A percentile compares a stretch with the other conserved stretches of the same genome.
Conservation (phyloP, 2,888 invertebrate species). For the Therioaphis trifolii region DNA sequence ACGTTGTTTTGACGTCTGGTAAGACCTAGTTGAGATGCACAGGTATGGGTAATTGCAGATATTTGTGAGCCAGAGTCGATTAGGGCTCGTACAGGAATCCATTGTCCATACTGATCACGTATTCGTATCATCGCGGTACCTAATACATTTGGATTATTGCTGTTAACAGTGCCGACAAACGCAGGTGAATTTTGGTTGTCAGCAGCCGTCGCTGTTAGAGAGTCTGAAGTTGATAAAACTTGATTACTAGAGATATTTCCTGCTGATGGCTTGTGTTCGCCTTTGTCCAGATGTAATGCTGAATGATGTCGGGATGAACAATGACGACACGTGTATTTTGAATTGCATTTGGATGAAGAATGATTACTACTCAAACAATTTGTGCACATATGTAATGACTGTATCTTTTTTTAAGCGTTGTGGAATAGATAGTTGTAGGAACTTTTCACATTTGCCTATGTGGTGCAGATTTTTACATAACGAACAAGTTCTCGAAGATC, state of each 20-base stretch:
- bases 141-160: background rate
- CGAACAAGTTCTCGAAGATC: background rate
- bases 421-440: background rate
- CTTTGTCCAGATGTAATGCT: background rate
- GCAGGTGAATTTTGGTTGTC: background rate
- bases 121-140: background rate
- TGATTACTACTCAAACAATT: background rate
- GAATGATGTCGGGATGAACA: background rate
- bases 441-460: background rate
- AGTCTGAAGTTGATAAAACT: too few relatives aligned
- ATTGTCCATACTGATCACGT: background rate
- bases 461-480: background rate
- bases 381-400: background rate
- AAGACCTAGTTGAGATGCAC: background rate
- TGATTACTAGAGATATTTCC: too few relatives aligned
- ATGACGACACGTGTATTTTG: background rate
- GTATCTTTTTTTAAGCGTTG: background rate
- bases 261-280: background rate
- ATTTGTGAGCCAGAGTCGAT: background rate
- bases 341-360: background rate
- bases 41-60: background rate
- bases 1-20: background rate
- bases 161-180: background rate
- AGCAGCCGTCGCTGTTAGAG: too few relatives aligned
- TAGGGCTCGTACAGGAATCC: background rate